Conservation (phyloP, 2,797 vertebrate genomes). For the Xiphophorus birchmanni region DNA sequence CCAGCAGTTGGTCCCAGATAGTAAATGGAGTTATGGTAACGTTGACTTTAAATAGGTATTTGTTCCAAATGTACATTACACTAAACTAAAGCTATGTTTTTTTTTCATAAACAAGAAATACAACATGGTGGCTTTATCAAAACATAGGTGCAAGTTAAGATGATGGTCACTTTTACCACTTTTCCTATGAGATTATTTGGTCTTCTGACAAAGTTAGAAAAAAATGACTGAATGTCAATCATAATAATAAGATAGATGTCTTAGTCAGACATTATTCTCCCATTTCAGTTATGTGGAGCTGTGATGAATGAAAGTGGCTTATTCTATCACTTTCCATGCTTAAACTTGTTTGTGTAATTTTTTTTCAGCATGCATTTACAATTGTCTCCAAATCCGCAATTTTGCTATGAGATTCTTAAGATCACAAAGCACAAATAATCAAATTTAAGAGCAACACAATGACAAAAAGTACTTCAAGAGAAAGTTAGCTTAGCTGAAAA, state of each 20-base stretch:
- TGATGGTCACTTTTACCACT: too few relatives aligned
- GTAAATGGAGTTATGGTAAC: not conserved
- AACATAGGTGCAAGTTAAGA: too few relatives aligned
- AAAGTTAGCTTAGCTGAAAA: not conserved
- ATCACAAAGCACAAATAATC: too few relatives aligned
- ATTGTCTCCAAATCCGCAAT: not conserved
- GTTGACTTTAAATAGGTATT: not conserved
- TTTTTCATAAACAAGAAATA: not conserved
- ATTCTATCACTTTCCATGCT: not conserved
- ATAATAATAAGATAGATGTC: too few relatives aligned
- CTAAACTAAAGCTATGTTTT: not conserved
- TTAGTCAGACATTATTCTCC: not conserved
- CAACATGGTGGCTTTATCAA: not conserved
- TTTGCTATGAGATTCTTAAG: not conserved
- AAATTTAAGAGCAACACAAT: not conserved
- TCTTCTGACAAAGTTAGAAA: too few relatives aligned
- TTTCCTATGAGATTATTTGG: too few relatives aligned
- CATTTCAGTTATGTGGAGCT: not conserved
- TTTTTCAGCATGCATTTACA: not conserved
- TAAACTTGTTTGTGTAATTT: not conserved
- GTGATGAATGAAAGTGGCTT: not conserved
- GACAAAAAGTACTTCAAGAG: not conserved
- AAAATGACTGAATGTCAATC: too few relatives aligned
- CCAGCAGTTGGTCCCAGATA: not conserved
- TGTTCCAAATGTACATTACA: not conserved